Conservation (phyloP, 2,113 vertebrate genomes). For the Xenopus tropicalis region DNA sequence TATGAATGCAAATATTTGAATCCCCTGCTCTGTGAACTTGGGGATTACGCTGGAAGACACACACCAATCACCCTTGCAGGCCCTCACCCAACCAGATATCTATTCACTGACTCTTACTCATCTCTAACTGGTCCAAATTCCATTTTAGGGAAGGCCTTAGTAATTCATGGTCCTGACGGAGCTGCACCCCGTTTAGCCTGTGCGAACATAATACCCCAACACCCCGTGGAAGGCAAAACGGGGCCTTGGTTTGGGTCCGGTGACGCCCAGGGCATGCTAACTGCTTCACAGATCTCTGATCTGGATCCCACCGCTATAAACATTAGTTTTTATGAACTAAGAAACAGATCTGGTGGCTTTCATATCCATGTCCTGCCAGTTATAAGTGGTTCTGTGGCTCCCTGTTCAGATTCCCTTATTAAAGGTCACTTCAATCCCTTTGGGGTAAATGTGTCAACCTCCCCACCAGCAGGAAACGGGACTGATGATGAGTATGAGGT, state of each 20-base stretch:
- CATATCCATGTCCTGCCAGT: constrained; percentile 68
- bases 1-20: constrained; percentile 53
- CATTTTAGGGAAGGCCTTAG: constrained; percentile 63
- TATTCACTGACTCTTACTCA: constrained; percentile 70
- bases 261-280: constrained; percentile 50
- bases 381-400: constrained; percentile 33
- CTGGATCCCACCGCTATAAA: constrained; percentile 59
- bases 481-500: constrained; percentile 72
- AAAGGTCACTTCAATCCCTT: constrained; percentile 72
- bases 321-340: constrained; percentile 57
- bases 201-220: constrained; percentile 65
- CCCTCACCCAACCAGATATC: constrained; percentile 50
- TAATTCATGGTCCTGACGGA: constrained; percentile 61
- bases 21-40: constrained; percentile 67
- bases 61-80: constrained; percentile 51
- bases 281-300: constrained; percentile 57
- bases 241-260: constrained; percentile 59
- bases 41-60: constrained; percentile 65
- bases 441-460: constrained; percentile 49
- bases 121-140: constrained; percentile 53
- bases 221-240: constrained; percentile 45
- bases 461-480: constrained; percentile 56
- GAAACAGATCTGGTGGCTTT: constrained; percentile 59
- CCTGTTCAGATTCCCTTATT: constrained; percentile 63
- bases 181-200: constrained; percentile 61